Conservation (phyloP, 2,888 invertebrate species). For the Gortyna flavago region DNA sequence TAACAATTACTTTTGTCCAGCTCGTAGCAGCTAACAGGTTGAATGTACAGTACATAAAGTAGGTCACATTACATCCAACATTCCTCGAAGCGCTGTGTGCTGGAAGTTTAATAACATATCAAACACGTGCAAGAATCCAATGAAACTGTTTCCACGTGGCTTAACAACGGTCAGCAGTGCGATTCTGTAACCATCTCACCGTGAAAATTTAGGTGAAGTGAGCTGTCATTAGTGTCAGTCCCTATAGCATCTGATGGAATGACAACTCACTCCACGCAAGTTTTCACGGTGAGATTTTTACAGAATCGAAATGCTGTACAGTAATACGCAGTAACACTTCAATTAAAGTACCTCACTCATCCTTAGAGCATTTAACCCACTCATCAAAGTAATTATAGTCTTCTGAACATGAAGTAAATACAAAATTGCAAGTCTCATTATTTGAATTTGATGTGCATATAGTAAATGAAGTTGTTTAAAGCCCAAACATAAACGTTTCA, state of each 20-base stretch:
- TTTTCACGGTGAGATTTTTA: too few relatives aligned
- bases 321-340: conserved; percentile 2
- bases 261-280: too few relatives aligned
- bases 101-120: not conserved
- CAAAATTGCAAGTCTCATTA: not conserved
- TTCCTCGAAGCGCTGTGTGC: too few relatives aligned
- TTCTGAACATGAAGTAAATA: not conserved
- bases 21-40: not conserved
- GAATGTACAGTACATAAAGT: not conserved
- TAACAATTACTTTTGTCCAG: not conserved
- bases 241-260: too few relatives aligned
- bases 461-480: too few relatives aligned
- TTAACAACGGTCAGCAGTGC: not conserved
- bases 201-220: too few relatives aligned
- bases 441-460: not conserved
- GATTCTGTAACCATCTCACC: too few relatives aligned
- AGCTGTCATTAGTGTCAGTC: too few relatives aligned
- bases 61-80: too few relatives aligned
- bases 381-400: not conserved
- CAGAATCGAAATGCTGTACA: too few relatives aligned
- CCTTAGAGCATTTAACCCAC: too few relatives aligned
- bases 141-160: conserved; percentile 22
- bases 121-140: conserved; percentile 3
- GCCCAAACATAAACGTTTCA: too few relatives aligned
- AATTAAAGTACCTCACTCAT: conserved; percentile 1